Conservation (phyloP, 2,113 vertebrate genomes). For the Diadophis punctatus region DNA sequence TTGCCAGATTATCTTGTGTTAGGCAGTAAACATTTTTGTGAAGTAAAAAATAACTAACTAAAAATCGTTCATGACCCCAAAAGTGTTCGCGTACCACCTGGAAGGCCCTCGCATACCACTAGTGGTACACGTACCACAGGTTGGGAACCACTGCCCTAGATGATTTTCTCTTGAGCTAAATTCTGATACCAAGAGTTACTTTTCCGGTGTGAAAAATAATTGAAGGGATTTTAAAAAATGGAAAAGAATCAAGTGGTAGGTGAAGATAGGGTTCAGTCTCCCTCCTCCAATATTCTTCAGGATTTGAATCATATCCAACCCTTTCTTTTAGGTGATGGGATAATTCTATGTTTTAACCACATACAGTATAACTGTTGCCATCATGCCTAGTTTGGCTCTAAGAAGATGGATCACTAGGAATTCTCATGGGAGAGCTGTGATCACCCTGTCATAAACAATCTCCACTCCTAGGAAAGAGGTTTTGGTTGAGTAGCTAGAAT, state of each 20-base stretch:
- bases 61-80: no score
- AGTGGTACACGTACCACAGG: no score
- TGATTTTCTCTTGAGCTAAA: neutral
- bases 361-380: neutral
- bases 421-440: neutral
- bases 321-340: neutral
- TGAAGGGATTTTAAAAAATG: neutral
- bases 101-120: no score
- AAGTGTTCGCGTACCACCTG: no score
- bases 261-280: neutral
- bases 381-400: neutral
- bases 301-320: neutral
- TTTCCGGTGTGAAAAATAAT: neutral
- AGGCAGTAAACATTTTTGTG: no score
- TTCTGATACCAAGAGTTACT: neutral
- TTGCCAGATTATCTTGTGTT: no score
- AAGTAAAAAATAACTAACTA: no score
- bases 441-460: slow-evolving; percentile 1
- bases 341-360: neutral
- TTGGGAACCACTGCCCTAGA: no score
- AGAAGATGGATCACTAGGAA: neutral
- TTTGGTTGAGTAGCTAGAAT: slow-evolving; percentile 11
- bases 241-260: neutral
- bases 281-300: neutral
- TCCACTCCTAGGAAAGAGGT: slow-evolving; percentile 19